Percentiles rank a stretch among this genome's conserved stretches.
phyloP scores from a whole-genome alignment of 1,140 invertebrate species.

The Scaptomyza montana region DNA sequence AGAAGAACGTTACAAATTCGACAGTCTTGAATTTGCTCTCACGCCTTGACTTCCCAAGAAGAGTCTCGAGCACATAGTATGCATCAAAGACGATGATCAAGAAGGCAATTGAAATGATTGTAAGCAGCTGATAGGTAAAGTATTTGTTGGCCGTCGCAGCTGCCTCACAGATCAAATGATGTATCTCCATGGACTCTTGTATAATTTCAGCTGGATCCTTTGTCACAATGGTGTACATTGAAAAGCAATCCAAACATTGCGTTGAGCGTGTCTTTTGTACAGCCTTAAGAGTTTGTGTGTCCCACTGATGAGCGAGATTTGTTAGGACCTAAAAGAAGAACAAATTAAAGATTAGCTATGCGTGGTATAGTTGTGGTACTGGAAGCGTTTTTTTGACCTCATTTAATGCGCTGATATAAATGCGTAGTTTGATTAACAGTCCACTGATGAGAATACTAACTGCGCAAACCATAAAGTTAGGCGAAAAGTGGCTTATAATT shows the following conservation, averaged over 20 bases:
- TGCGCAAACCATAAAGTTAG: conserved; percentile 50
- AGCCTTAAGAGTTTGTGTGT: conserved; percentile 59
- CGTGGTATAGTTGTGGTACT: neutral
- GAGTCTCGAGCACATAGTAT: conserved; percentile 80
- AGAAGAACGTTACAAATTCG: conserved; percentile 81
- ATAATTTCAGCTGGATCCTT: conserved; percentile 79
- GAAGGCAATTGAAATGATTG: conserved; percentile 81
- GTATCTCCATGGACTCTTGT: conserved; percentile 83
- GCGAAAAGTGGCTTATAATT: conserved; percentile 52
- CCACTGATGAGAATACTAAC: conserved; percentile 44
- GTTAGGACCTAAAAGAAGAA: conserved; percentile 65
- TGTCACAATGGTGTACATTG: conserved; percentile 81
- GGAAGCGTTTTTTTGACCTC: conserved; percentile 32
- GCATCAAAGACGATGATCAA: conserved; percentile 83
- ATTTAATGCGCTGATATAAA: conserved; percentile 60
- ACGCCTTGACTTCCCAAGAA: conserved; percentile 76
- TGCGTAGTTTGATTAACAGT: conserved; percentile 55
- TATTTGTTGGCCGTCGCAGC: conserved; percentile 82
- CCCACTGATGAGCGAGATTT: conserved; percentile 77
- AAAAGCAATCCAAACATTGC: conserved; percentile 76
- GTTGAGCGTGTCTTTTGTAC: conserved; percentile 73
- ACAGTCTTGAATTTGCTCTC: conserved; percentile 81
- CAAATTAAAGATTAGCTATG: neutral
- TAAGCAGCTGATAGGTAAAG: conserved; percentile 79
- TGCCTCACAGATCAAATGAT: conserved; percentile 81